Evolutionary conservation across 2,888 invertebrate species (phyloP).

Genomic region (Drosophila meridionalis): DNA sequence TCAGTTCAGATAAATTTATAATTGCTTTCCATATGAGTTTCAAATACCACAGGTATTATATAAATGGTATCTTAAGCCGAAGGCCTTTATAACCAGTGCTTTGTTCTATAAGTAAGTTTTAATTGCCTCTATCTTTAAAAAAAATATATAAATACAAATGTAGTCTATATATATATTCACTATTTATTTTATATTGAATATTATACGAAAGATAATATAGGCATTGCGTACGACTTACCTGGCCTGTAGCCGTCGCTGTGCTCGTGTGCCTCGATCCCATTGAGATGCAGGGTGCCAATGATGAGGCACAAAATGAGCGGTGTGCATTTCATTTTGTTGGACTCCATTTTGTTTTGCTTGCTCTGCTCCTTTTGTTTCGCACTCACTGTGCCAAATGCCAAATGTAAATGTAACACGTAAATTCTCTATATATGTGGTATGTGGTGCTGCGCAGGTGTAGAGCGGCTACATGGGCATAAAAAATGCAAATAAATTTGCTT

Average conservation of each 20-base stretch:
- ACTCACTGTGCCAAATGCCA: conserved; percentile 23
- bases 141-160: too few species aligned
- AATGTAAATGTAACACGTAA: conserved; percentile 37
- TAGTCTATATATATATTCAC: too few species aligned
- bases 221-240: conserved; percentile 71
- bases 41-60: too few species aligned
- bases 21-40: too few species aligned
- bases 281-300: conserved; percentile 58
- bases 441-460: conserved; percentile 32
- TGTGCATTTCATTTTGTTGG: conserved; percentile 53
- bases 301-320: conserved; percentile 67
- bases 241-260: conserved; percentile 85
- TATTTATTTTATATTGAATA: too few species aligned
- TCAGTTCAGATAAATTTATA: too few species aligned
- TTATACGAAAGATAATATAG: background rate
- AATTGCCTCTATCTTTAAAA: too few species aligned
- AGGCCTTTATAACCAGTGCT: too few species aligned
- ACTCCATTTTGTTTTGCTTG: conserved; percentile 12
- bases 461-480: conserved; percentile 45
- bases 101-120: too few species aligned
- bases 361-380: background rate
- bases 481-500: conserved; percentile 66
- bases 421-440: conserved; percentile 20
- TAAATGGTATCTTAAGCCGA: too few species aligned
- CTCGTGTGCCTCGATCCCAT: conserved; percentile 80